phyloP scores from a whole-genome alignment of 2,888 invertebrate species.

The Clistopyga incitator region DNA sequence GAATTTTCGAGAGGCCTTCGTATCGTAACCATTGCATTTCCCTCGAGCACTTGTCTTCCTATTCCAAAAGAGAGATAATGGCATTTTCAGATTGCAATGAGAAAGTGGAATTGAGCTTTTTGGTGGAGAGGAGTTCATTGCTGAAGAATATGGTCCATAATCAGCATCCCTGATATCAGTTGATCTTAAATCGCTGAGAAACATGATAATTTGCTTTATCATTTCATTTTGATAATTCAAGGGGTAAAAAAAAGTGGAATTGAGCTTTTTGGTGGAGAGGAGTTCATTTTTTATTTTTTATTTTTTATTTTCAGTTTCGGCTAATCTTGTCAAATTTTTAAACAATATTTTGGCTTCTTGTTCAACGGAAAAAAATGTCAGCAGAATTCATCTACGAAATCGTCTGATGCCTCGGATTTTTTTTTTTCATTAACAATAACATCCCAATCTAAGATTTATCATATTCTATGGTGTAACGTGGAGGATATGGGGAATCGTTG shows the following conservation, averaged over 20 bases:
- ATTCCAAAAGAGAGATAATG: conserved; percentile 26
- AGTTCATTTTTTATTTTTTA: too few relatives aligned
- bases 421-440: neutral
- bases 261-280: neutral
- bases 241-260: too few relatives aligned
- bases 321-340: too few relatives aligned
- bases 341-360: too few relatives aligned
- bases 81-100: conserved; percentile 28
- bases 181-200: neutral
- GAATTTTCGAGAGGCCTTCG: conserved; percentile 69
- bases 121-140: neutral
- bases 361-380: too few relatives aligned
- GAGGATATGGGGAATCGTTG: neutral
- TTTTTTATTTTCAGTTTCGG: too few relatives aligned
- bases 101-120: neutral
- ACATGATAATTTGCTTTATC: neutral
- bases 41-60: conserved; percentile 14
- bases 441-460: neutral
- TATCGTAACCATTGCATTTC: conserved; percentile 20
- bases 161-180: neutral
- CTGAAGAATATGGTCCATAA: neutral
- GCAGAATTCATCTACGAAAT: too few relatives aligned
- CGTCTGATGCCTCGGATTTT: too few relatives aligned
- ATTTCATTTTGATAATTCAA: too few relatives aligned
- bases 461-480: neutral